Evolutionary conservation across 1,140 invertebrate species (phyloP).

Genomic region (Alviniconcha marisindica): DNA sequence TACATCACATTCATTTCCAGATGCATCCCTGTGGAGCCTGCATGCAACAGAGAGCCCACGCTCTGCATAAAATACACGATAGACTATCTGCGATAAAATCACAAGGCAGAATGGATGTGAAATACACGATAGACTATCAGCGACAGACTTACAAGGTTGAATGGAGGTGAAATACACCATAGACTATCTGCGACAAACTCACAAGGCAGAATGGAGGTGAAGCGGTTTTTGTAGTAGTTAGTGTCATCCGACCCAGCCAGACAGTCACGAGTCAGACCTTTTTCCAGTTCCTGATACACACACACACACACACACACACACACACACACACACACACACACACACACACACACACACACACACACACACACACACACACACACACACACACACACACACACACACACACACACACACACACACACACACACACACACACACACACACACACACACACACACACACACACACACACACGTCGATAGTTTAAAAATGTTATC

Average conservation of each 20-base stretch:
- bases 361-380: not conserved
- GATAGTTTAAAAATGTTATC: not conserved
- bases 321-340: not conserved
- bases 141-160: too few species aligned
- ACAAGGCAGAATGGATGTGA: too few species aligned
- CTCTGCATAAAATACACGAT: too few species aligned
- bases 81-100: too few species aligned
- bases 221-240: slow-evolving; percentile 24
- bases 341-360: not conserved
- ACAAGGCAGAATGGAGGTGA: slow-evolving; percentile 5
- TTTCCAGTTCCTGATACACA: not conserved
- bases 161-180: too few species aligned
- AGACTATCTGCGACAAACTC: not conserved
- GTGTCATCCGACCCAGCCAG: not conserved
- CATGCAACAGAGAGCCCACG: too few species aligned
- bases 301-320: not conserved
- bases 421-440: not conserved
- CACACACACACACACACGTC: not conserved
- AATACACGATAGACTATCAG: too few species aligned
- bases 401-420: not conserved
- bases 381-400: slow-evolving; percentile 6
- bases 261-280: not conserved
- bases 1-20: too few species aligned
- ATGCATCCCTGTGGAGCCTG: too few species aligned
- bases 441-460: not conserved